phyloP scores from a whole-genome alignment of 2,797 vertebrate species.

The Intellagama lesueurii region DNA sequence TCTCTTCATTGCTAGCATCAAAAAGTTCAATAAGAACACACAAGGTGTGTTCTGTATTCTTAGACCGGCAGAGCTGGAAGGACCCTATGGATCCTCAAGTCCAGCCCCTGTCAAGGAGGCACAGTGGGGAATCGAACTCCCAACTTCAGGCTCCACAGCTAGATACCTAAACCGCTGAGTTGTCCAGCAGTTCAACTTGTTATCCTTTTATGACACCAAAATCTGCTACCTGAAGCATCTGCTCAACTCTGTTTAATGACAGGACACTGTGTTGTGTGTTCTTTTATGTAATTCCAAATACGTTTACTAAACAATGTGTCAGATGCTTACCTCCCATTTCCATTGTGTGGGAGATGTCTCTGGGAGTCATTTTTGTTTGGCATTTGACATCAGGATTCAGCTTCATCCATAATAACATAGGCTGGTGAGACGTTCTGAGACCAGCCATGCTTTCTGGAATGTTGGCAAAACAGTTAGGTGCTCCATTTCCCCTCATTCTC shows the following conservation, averaged over 20 bases:
- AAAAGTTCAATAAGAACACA: neutral
- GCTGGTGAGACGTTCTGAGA: neutral
- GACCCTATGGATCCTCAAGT: too few species aligned
- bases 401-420: neutral
- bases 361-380: neutral
- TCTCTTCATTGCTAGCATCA: neutral
- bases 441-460: slow-evolving; percentile 21
- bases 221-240: neutral
- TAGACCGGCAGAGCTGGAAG: too few species aligned
- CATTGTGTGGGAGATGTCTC: rapidly evolving
- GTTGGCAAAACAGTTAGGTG: slow-evolving; percentile 23
- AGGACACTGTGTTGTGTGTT: neutral
- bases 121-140: too few species aligned
- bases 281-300: neutral
- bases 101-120: too few species aligned
- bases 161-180: too few species aligned
- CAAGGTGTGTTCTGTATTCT: too few species aligned
- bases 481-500: slow-evolving; percentile 25
- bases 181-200: too few species aligned
- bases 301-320: neutral
- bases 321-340: neutral
- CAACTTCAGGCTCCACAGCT: too few species aligned
- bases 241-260: neutral
- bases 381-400: neutral
- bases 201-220: neutral